These are phyloP conservation scores for Poecilia velifera DNA, from an alignment of 2,797 vertebrate genomes.

Conservation along the genomic window DNA sequence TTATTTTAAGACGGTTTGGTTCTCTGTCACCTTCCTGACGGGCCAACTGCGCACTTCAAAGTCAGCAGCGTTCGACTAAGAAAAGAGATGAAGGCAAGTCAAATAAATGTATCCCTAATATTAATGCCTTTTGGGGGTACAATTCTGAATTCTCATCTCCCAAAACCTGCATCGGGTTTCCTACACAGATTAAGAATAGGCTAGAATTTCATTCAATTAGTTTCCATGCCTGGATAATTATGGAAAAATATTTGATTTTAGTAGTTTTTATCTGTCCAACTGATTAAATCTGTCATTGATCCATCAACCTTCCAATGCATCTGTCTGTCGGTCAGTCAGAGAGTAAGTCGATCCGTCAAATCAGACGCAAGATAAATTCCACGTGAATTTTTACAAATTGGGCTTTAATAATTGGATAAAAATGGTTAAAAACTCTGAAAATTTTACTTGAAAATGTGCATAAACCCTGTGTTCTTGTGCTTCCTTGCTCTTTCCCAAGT, in stretches of 20 bases:
- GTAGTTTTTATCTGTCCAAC: background rate
- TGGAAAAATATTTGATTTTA: background rate
- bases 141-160: background rate
- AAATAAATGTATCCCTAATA: background rate
- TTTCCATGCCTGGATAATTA: background rate
- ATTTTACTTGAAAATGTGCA: background rate
- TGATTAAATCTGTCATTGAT: background rate
- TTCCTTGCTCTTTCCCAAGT: background rate
- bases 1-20: conserved; percentile 88
- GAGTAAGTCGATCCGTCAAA: too few species aligned
- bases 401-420: background rate
- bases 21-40: conserved; percentile 94
- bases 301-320: background rate
- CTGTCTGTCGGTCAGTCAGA: too few species aligned
- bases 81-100: conserved; percentile 93
- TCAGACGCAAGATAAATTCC: background rate
- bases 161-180: background rate
- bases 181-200: background rate
- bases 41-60: conserved; percentile 97
- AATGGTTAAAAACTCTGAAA: background rate
- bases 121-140: background rate
- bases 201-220: background rate
- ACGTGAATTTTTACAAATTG: background rate
- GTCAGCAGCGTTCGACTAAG: conserved; percentile 93
- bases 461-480: background rate